A percentile compares a stretch with the other conserved stretches of the same genome.
phyloP scores from a whole-genome alignment of 1,140 invertebrate genomes.

The Pentalonia nigronervosa region DNA sequence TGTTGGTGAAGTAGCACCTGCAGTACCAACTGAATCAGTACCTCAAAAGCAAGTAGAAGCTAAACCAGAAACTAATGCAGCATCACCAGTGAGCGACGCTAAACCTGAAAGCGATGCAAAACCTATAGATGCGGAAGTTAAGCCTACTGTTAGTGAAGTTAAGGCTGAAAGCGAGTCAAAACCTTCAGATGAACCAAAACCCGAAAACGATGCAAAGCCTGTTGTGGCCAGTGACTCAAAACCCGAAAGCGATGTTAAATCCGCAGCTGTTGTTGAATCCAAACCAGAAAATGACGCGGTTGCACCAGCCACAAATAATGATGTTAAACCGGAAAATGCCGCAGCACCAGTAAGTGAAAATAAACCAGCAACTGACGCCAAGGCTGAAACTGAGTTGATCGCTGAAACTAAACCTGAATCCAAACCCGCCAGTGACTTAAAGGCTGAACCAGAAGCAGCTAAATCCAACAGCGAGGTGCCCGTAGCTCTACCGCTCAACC shows the following conservation, averaged over 20 bases:
- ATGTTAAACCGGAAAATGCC: neutral
- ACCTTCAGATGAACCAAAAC: neutral
- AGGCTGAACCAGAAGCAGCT: constrained; percentile 61
- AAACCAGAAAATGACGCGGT: constrained; percentile 5
- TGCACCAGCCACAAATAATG: neutral
- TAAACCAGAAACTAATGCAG: neutral
- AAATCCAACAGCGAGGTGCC: constrained; percentile 62
- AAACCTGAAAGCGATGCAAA: constrained; percentile 16
- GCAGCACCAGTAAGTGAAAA: neutral
- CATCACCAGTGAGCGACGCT: constrained; percentile 7
- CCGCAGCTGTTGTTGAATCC: neutral
- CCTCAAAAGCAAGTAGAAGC: constrained; percentile 18
- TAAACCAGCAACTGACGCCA: neutral
- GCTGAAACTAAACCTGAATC: constrained; percentile 9
- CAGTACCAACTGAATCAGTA: neutral
- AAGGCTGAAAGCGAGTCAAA: constrained; percentile 32
- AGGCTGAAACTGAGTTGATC: neutral
- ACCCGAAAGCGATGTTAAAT: neutral
- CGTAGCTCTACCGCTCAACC: constrained; percentile 64
- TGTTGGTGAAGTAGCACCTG: neutral
- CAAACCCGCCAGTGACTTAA: neutral
- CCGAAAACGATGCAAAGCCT: neutral
- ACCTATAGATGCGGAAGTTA: neutral
- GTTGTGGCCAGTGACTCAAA: neutral
- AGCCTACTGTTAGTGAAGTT: neutral